phyloP scores from a whole-genome alignment of 2,113 vertebrate species.

The Gnathonemus longibarbis region DNA sequence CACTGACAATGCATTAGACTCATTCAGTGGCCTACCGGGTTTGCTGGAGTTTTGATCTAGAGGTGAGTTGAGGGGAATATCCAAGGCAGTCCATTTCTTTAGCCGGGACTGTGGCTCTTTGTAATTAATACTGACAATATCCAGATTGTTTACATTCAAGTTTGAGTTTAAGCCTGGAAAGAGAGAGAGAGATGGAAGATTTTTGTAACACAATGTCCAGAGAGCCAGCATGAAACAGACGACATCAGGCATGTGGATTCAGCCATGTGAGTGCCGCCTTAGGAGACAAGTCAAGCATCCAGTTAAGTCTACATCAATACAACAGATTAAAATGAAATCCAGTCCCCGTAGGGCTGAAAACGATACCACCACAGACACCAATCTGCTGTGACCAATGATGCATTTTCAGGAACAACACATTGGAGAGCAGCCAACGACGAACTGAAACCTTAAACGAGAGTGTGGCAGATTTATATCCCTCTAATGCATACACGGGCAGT shows the following conservation, averaged over 20 bases:
- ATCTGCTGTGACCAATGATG: not conserved
- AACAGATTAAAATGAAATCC: not conserved
- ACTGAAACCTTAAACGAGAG: not conserved
- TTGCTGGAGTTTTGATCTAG: slow-evolving; percentile 98
- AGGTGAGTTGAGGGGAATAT: slow-evolving; percentile 79
- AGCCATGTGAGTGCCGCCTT: not conserved
- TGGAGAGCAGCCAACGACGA: not conserved
- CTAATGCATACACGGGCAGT: not conserved
- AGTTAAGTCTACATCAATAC: not conserved
- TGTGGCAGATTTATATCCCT: not conserved
- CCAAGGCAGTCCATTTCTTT: slow-evolving; percentile 96
- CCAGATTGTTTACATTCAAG: slow-evolving; percentile 94
- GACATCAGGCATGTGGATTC: not conserved
- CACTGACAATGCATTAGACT: not conserved
- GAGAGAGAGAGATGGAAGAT: not conserved
- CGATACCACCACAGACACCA: not conserved
- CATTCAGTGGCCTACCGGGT: slow-evolving; percentile 69
- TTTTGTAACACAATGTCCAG: not conserved
- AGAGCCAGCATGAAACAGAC: not conserved
- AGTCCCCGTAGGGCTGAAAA: not conserved
- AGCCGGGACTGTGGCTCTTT: slow-evolving; percentile 96
- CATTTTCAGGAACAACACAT: not conserved
- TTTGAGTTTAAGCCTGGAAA: slow-evolving; percentile 88
- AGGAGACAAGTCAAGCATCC: not conserved
- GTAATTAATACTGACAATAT: slow-evolving; percentile 77